A percentile compares a stretch with the other conserved stretches of the same genome.
These are phyloP conservation scores for Mormyrops attenuatus DNA, from an alignment of 2,797 vertebrate genomes.

Conservation along the genomic window DNA sequence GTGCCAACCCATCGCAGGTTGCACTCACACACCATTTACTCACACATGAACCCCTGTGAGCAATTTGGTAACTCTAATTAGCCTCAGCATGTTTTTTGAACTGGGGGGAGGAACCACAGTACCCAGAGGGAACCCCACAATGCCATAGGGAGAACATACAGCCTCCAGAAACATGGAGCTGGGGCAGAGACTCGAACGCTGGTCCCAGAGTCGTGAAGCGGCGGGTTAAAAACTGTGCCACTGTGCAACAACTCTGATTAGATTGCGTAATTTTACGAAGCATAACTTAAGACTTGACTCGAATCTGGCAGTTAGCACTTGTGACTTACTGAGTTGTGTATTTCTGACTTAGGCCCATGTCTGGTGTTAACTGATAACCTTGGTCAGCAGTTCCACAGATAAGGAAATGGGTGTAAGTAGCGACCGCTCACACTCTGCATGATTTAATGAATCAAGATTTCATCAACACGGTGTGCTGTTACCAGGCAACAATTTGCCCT, in stretches of 20 bases:
- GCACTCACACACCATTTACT: not conserved
- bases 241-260: not conserved
- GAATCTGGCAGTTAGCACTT: not conserved
- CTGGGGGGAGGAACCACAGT: not conserved
- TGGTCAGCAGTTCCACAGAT: conserved; percentile 59
- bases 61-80: not conserved
- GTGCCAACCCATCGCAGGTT: not conserved
- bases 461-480: conserved; percentile 57
- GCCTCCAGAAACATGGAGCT: not conserved
- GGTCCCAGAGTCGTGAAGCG: not conserved
- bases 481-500: conserved; percentile 65
- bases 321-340: conserved; percentile 24
- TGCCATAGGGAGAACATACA: not conserved
- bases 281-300: not conserved
- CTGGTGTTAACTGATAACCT: conserved; percentile 35
- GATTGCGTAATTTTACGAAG: not conserved
- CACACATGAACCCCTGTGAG: not conserved
- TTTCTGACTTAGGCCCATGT: not conserved
- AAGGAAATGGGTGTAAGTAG: conserved; percentile 41
- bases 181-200: not conserved
- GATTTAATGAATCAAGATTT: conserved; percentile 63
- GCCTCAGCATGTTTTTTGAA: not conserved
- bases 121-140: not conserved
- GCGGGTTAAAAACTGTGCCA: not conserved
- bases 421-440: conserved; percentile 23